Base-by-base conservation (phyloP, 2,113 vertebrate genomes). In the Forbesichthys papilliferus region DNA sequence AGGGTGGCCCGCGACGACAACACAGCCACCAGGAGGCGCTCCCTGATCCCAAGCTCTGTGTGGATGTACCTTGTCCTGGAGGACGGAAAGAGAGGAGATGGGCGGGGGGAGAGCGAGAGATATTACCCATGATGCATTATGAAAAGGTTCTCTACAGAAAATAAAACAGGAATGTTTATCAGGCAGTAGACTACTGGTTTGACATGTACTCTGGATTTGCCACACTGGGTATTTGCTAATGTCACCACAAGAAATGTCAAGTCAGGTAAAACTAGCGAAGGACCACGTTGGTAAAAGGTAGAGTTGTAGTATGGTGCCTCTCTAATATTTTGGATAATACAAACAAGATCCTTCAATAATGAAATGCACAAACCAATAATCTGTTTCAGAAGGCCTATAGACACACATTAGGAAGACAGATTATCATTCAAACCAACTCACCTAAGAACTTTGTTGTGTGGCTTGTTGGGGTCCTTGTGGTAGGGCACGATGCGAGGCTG, bases 51-150 rank as follows among this genome's bases (percentile, higher is more conserved):
- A 90, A 99, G 68, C 60, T 99, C 98, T 0, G 97, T 97, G 90
- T 98, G 95, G 79, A 99, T 98, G 64, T 99, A 99, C 42, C 98
- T 94, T 0, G 98, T 98, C 88, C 98, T 99, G 92, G 0, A 60
- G 74, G 68, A 68, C 78, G 58, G 9, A 3, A 48, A 14, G 27
- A 63, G 9, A 64, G 7, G 55, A 56, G 9, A 49, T 53, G 58
- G 0, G 2, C 7, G 36, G 7, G 7, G 36, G 7, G 36, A 42
- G 36, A 42, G 36, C 1, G 36, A 42, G 36, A 4, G 36, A 42
- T 4, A 42, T 42, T 42, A 42, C 36, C 36, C 36, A 42, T 42
- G 36, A 42, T 42, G 36, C 36, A 42, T 42, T 42, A 42, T 42
- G 36, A 6, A 42, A 42, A 42, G 4, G 36, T 42, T 42, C 36